Conservation (phyloP, 2,797 vertebrate genomes). For the Falco biarmicus region DNA sequence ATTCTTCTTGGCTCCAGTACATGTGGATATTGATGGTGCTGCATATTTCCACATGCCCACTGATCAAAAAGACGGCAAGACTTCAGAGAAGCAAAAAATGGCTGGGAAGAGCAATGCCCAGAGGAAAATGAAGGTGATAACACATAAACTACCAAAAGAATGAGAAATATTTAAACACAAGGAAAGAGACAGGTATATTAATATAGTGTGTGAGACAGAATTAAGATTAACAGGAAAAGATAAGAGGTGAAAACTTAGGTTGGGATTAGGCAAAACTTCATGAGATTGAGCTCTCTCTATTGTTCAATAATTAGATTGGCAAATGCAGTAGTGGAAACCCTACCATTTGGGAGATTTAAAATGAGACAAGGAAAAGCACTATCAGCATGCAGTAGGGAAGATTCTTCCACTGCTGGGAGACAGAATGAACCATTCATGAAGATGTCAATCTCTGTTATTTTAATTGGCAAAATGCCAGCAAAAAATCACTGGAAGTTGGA, state of each 20-base stretch:
- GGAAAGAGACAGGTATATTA: not conserved
- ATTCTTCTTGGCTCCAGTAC: not conserved
- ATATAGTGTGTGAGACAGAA: not conserved
- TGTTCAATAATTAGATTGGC: not conserved
- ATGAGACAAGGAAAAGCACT: not conserved
- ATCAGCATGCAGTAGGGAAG: not conserved
- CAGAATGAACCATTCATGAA: not conserved
- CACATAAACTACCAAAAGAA: not conserved
- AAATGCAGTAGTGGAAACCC: not conserved
- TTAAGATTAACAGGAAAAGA: not conserved
- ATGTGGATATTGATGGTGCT: not conserved
- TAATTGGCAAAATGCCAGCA: not conserved
- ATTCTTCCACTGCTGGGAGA: not conserved
- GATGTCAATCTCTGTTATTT: not conserved
- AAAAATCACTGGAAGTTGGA: not conserved
- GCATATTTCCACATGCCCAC: not conserved
- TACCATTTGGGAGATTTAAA: not conserved
- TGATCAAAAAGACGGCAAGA: conserved; percentile 31
- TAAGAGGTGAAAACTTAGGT: not conserved
- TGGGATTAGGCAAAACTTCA: not conserved
- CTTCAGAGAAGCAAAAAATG: conserved; percentile 32
- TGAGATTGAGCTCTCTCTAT: not conserved
- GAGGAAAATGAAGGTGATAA: conserved; percentile 1
- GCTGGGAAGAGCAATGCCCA: not conserved
- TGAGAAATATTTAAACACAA: not conserved